Evolutionary conservation across 2,113 vertebrate species (phyloP).

Genomic region (Papio anubis): DNA sequence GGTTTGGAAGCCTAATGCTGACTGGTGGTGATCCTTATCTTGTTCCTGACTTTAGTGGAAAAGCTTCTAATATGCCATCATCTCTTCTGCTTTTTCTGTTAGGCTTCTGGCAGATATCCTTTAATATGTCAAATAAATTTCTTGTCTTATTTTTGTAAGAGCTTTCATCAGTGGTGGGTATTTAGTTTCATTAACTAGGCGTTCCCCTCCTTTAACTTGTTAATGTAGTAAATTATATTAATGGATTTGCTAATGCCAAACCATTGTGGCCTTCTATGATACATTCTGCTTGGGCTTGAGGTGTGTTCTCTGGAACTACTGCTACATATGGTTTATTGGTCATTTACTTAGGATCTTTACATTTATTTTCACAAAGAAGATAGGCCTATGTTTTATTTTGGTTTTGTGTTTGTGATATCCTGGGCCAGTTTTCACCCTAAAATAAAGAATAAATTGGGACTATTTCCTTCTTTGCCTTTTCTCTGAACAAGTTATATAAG

Average conservation of each 20-base stretch:
- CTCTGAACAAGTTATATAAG: background rate
- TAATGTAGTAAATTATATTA: background rate
- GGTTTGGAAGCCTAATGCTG: background rate
- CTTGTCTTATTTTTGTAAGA: background rate
- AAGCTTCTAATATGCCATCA: background rate
- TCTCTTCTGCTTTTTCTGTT: background rate
- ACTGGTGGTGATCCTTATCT: background rate
- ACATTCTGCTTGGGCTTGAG: background rate
- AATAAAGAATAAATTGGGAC: background rate
- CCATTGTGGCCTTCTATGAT: background rate
- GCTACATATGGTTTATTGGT: background rate
- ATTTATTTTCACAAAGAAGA: background rate
- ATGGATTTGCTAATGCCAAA: background rate
- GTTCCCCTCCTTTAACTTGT: background rate
- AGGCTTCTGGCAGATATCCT: background rate
- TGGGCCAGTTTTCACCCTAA: background rate
- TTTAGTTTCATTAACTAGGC: background rate
- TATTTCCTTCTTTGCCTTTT: background rate
- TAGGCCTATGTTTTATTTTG: background rate
- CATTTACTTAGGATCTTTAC: background rate
- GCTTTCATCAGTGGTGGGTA: background rate
- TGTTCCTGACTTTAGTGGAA: background rate
- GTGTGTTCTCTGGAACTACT: background rate
- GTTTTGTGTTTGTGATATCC: background rate
- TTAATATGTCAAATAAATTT: background rate